These are phyloP conservation scores for Leucopternis melanops DNA, from an alignment of 2,113 vertebrate species.

Conservation along the genomic window DNA sequence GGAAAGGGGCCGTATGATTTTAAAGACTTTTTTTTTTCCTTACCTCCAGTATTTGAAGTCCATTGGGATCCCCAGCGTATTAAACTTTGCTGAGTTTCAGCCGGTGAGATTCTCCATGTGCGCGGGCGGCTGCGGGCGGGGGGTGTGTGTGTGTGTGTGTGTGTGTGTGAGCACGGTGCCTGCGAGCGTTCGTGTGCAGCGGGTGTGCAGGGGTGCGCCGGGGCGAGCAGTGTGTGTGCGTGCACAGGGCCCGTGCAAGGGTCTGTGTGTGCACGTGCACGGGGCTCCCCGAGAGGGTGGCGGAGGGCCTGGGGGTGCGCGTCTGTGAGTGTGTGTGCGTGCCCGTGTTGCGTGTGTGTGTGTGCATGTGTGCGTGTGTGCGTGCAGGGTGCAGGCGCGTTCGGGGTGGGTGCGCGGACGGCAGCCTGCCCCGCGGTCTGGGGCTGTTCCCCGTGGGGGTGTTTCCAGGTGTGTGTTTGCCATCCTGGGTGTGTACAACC, in stretches of 20 bases:
- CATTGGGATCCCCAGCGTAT: not conserved
- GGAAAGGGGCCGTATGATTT: not conserved
- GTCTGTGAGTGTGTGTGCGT: not conserved
- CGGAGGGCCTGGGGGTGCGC: not conserved
- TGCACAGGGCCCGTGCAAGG: not conserved
- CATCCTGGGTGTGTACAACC: not conserved
- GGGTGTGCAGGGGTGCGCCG: too few species aligned
- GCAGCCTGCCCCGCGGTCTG: not conserved
- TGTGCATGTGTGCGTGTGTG: not conserved
- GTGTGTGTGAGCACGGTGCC: not conserved
- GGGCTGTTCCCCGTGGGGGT: not conserved
- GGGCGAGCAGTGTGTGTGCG: not conserved
- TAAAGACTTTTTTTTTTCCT: not conserved
- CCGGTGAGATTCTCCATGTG: not conserved
- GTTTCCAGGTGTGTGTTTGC: not conserved
- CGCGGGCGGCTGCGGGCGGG: not conserved
- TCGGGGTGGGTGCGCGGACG: rapidly evolving
- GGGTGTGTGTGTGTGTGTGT: too few species aligned
- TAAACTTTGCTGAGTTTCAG: not conserved
- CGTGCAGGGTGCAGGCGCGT: not conserved
- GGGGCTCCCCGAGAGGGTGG: not conserved
- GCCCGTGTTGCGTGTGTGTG: not conserved
- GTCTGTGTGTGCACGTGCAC: not conserved
- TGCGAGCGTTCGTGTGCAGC: not conserved
- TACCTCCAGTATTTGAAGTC: not conserved